Evolutionary conservation across 2,113 vertebrate genomes (phyloP), one percentile per base, ranked within the genome.

Genomic region (Mirounga angustirostris): DNA sequence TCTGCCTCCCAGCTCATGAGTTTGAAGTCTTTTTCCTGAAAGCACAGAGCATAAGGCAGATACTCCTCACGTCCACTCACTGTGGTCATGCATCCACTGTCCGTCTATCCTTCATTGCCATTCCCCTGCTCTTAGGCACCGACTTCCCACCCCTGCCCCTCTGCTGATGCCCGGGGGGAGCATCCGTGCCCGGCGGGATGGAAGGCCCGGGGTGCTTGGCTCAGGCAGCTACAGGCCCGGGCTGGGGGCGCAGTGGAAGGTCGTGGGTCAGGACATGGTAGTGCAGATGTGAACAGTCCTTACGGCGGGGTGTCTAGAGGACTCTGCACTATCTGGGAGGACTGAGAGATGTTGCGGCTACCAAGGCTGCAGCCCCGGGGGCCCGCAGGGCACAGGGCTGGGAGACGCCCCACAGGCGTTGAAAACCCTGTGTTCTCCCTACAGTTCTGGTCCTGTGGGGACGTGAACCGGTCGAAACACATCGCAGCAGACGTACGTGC

Each of bases 321-420:
- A 43, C 40, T 71, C 52, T 8, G 13, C 2, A 1, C 24, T 22
- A 18, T 30, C 54, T 4, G 28, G 11, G 6, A 14, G 11, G 10
- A 40, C 71, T 9, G 14, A 61, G 81, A 65, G 19, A 50, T 12
- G 0, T 19, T 56, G 30, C 30, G 30, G 22, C 10, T 10, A 8
- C 46, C 46, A 5, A 54, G 56, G 43, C 54, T 50, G 14, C 13
- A 0, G 3, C 21, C 33, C 14, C 1, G 1, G 26, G 19, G 61
- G 24, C 16, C 56, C 14, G 0, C 0, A 0, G 12, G 59, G 76
- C 4, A 2, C 2, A 14, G 50, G 14, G 40, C 21, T n/a, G 28
- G 22, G 22, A 36, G 58, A 50, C 5, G 12, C 26, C 5, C 21
- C n/a, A 3, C 1, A 19, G 52, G 33, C 6, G 4, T 1, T 28